These are phyloP conservation scores for Rhinopomastus cyanomelas DNA, from an alignment of 2,113 vertebrate genomes.

Conservation along the genomic window DNA sequence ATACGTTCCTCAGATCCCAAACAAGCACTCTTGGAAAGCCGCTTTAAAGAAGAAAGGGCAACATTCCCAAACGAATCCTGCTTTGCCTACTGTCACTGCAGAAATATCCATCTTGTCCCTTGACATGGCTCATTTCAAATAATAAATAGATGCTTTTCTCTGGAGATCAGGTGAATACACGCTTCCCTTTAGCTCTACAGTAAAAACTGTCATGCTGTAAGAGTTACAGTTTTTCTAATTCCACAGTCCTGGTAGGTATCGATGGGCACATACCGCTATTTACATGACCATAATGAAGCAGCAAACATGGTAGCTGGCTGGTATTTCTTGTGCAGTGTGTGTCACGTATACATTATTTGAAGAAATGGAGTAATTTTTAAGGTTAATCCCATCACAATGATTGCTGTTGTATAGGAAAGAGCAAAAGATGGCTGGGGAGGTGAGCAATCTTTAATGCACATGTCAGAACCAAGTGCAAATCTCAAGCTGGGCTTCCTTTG, in stretches of 20 bases:
- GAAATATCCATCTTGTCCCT: background rate
- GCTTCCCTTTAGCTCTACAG: background rate
- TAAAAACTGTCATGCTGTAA: background rate
- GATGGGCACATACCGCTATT: background rate
- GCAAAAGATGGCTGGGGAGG: background rate
- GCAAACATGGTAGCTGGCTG: background rate
- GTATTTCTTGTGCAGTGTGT: background rate
- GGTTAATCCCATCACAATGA: background rate
- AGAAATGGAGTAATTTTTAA: background rate
- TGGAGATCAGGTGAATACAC: background rate
- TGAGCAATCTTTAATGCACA: no score
- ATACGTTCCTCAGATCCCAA: no score
- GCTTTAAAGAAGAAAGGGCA: background rate
- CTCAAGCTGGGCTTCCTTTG: no score
- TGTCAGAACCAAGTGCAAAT: no score
- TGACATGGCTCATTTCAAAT: conserved; percentile 28
- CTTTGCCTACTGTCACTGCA: background rate
- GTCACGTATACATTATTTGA: background rate
- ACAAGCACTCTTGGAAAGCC: no score
- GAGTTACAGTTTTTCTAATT: background rate
- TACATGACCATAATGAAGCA: background rate
- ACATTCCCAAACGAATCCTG: background rate
- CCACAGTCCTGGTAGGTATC: conserved; percentile 1
- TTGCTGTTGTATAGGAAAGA: background rate
- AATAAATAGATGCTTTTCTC: conserved; percentile 19